Evolutionary conservation across 2,797 vertebrate species (phyloP).

Genomic region (Craterocephalus amniculus): DNA sequence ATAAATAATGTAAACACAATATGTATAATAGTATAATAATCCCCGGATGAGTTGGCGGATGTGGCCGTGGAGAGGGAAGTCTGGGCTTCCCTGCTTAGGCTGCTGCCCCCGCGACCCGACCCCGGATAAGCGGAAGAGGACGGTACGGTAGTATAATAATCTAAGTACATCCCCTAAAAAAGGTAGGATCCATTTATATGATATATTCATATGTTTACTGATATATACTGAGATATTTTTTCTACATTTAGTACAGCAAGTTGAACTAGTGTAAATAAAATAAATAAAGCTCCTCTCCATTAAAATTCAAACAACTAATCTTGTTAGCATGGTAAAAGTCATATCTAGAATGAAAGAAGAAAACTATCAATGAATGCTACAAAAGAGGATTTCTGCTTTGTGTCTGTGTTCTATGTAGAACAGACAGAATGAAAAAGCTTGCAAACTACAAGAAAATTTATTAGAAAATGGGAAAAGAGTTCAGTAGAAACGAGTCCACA

Average conservation of each 20-base stretch:
- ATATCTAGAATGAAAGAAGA: neutral
- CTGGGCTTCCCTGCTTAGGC: too few relatives aligned
- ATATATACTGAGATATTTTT: too few relatives aligned
- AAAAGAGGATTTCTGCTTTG: neutral
- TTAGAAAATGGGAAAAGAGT: neutral
- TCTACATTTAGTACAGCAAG: too few relatives aligned
- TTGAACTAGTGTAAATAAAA: neutral
- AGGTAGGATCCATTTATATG: too few relatives aligned
- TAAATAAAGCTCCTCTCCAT: neutral
- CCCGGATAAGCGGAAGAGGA: too few relatives aligned
- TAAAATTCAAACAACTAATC: neutral
- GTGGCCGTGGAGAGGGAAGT: too few relatives aligned
- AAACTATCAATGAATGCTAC: neutral
- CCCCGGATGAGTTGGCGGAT: too few relatives aligned
- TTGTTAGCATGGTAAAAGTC: neutral
- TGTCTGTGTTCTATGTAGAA: neutral
- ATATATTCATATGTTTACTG: too few relatives aligned
- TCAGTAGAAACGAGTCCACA: neutral
- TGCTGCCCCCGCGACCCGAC: too few relatives aligned
- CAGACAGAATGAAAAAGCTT: neutral
- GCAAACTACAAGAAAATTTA: neutral
- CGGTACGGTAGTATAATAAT: neutral
- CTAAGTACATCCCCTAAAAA: neutral
- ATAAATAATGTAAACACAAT: too few relatives aligned
- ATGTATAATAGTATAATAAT: too few relatives aligned